Evolutionary conservation across 1,140 invertebrate genomes (phyloP).

Genomic region (Bombus pascuorum): DNA sequence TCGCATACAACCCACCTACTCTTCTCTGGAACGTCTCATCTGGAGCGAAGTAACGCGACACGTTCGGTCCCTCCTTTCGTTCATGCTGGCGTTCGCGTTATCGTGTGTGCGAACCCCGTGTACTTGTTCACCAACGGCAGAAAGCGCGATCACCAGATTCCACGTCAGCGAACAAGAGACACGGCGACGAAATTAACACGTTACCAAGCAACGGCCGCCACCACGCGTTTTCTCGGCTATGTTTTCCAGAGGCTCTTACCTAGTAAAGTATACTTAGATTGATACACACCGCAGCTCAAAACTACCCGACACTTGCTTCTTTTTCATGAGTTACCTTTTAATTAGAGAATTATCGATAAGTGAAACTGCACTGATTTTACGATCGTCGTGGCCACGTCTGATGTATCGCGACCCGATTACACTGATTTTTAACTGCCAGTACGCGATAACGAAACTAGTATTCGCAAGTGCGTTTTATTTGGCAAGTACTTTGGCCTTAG

Average conservation of each 20-base stretch:
- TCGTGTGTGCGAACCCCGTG: neutral
- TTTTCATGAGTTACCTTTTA: no score
- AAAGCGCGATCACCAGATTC: constrained; percentile 21
- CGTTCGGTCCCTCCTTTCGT: constrained; percentile 2
- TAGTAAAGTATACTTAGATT: no score
- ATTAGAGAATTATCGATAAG: no score
- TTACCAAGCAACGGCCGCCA: neutral
- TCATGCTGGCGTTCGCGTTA: neutral
- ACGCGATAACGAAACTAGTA: no score
- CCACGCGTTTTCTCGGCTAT: neutral
- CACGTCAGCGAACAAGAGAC: neutral
- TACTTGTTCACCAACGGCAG: neutral
- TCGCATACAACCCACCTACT: constrained; percentile 52
- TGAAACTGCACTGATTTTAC: no score
- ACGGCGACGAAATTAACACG: constrained; percentile 9
- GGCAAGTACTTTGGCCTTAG: no score
- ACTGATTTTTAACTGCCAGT: no score
- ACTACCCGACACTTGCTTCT: no score
- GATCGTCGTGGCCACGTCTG: no score
- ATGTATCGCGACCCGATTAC: no score
- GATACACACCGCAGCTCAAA: no score
- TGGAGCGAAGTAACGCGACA: constrained; percentile 31
- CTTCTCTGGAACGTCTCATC: constrained; percentile 42
- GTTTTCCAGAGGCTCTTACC: neutral
- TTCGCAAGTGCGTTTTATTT: no score